phyloP scores from a whole-genome alignment of 2,113 vertebrate genomes.

The Tringa solitaria region DNA sequence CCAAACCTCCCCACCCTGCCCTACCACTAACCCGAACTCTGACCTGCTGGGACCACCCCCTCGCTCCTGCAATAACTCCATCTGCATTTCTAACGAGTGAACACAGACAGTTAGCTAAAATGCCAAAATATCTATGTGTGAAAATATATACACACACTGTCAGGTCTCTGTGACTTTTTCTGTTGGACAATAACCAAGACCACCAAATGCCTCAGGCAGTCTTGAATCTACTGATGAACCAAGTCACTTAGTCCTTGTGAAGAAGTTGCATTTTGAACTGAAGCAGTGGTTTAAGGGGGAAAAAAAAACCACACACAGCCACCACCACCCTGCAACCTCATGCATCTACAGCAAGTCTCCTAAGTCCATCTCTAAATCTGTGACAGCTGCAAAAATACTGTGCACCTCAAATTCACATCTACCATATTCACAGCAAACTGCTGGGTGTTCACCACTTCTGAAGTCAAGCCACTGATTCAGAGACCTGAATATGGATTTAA shows the following conservation, averaged over 20 bases:
- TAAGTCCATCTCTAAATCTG: not conserved
- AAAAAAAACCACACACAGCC: not conserved
- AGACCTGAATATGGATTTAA: not conserved
- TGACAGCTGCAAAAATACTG: not conserved
- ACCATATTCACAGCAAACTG: not conserved
- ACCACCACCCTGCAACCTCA: fast-evolving
- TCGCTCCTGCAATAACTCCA: not conserved
- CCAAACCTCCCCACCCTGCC: constrained; percentile 9
- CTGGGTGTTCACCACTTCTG: not conserved
- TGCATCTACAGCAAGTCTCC: not conserved
- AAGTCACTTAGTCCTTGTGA: constrained; percentile 41
- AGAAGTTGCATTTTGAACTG: not conserved
- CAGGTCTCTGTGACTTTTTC: constrained; percentile 47
- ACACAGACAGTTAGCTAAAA: constrained; percentile 7
- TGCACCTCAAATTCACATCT: not conserved
- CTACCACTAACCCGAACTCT: constrained; percentile 27
- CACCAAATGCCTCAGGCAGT: constrained; percentile 65
- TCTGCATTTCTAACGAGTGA: constrained; percentile 18
- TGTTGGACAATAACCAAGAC: constrained; percentile 67
- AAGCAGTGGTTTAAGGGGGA: not conserved
- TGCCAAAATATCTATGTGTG: constrained; percentile 51
- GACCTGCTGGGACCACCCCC: constrained; percentile 29
- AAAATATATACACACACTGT: constrained; percentile 32
- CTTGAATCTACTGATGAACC: constrained; percentile 60
- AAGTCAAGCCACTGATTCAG: not conserved